Conservation (phyloP, 2,888 invertebrate genomes). For the Parnassius orleans region DNA sequence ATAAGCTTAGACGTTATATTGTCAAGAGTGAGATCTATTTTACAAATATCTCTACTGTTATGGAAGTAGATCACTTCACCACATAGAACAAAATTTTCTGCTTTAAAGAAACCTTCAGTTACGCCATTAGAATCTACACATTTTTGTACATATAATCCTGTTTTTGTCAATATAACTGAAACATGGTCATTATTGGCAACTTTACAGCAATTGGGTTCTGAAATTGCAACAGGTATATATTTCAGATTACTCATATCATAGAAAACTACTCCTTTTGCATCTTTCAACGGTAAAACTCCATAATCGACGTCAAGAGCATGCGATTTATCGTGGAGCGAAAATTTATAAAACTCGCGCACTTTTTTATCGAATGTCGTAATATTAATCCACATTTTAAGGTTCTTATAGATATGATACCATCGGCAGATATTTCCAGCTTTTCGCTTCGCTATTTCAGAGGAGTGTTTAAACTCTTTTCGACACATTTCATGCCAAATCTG, state of each 20-base stretch:
- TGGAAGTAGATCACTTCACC: conserved; percentile 50
- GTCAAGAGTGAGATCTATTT: conserved; percentile 46
- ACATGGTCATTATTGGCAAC: conserved; percentile 54
- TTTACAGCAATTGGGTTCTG: conserved; percentile 54
- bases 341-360: conserved; percentile 56
- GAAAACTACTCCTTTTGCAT: conserved; percentile 52
- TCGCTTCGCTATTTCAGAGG: conserved; percentile 59
- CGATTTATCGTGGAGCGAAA: conserved; percentile 51
- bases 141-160: conserved; percentile 54
- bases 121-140: conserved; percentile 42
- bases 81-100: conserved; percentile 56
- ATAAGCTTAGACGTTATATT: conserved; percentile 49
- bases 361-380: conserved; percentile 42
- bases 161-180: conserved; percentile 52
- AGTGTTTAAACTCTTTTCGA: conserved; percentile 47
- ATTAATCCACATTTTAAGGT: conserved; percentile 55
- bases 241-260: conserved; percentile 57
- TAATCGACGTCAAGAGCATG: conserved; percentile 55
- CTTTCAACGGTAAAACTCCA: conserved; percentile 57
- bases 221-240: conserved; percentile 56
- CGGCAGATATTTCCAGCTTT: conserved; percentile 51
- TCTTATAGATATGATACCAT: conserved; percentile 65
- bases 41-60: conserved; percentile 52
- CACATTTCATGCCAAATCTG: conserved; percentile 58
- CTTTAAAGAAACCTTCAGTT: conserved; percentile 55